Evolutionary conservation across 2,797 vertebrate species (phyloP), one percentile per base, ranked within the genome.

Genomic region (Miichthys miiuy): DNA sequence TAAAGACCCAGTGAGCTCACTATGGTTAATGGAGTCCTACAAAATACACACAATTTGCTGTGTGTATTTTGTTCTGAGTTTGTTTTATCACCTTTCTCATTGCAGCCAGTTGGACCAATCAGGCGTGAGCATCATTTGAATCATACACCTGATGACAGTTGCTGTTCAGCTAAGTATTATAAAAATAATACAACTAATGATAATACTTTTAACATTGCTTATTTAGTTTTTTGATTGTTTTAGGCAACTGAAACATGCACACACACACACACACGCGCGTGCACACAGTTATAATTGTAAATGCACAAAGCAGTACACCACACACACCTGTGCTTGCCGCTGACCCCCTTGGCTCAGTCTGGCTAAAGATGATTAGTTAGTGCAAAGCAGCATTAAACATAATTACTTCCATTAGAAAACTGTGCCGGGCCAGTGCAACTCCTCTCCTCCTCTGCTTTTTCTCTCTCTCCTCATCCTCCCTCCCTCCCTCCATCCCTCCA

Each of bases 361-460:
- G 60, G 66, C 57, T 79, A 77, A 83, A 90, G 68, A 87, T 80
- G 87, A 82, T 87, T 78, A 82, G 67, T 79, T 80, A 70, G 42
- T 69, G 58, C 17, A 52, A 71, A 77, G 77, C 67, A 79, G 71
- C 68, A 87, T 83, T 84, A 80, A 68, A 67, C 16, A 65, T 79
- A 69, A 86, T 88, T 56, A 75, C 63, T 82, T 80, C 52, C 63
- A 81, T 85, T 67, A 74, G 55, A 72, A 81, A 76, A 68, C 10
- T 63, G 34, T 57, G 16, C 9, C 4, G 14, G 61, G 55, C 44
- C 10, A 14, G 11, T 66, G 47, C 63, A 77, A n/a, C 42, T 65
- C 65, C 50, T 77, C 34, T 16, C 60, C 70, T 67, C 20, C 52
- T 69, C 62, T 34, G 50, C 60, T 66, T 38, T 46, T 25, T 62